These are phyloP conservation scores for Recurvirostra avosetta DNA, from an alignment of 2,113 vertebrate species.

Conservation along the genomic window DNA sequence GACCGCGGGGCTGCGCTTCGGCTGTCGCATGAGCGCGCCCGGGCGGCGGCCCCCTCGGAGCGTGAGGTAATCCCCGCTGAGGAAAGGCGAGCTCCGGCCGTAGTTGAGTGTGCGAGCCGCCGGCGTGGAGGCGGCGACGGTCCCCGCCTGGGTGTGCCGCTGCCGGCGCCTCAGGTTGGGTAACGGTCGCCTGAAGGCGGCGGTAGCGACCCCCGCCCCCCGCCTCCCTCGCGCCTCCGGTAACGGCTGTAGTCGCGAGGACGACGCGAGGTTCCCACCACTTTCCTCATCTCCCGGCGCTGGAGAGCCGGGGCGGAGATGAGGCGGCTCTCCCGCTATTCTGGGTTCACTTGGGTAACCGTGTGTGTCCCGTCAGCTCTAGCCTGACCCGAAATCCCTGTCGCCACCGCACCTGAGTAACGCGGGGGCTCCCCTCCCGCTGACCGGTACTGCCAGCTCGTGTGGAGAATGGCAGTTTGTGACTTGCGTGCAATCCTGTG, in stretches of 20 bases:
- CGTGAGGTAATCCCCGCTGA: not conserved
- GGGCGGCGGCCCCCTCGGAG: not conserved
- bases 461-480: not conserved
- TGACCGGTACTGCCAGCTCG: accelerated
- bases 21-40: not conserved
- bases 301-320: too few species aligned
- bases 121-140: not conserved
- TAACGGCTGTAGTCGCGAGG: too few species aligned
- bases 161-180: not conserved
- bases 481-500: accelerated
- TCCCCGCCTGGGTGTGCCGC: not conserved
- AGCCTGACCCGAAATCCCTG: not conserved
- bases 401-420: too few species aligned
- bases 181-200: not conserved
- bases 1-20: too few species aligned
- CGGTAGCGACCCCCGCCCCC: not conserved
- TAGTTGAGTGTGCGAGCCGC: not conserved
- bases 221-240: not conserved
- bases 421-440: not conserved
- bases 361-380: not conserved
- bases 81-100: not conserved
- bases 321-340: not conserved
- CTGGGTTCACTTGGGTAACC: accelerated
- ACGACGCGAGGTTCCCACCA: not conserved
- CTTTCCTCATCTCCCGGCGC: not conserved